phyloP scores from a whole-genome alignment of 2,888 invertebrate species.

The Eristalis intricaria region DNA sequence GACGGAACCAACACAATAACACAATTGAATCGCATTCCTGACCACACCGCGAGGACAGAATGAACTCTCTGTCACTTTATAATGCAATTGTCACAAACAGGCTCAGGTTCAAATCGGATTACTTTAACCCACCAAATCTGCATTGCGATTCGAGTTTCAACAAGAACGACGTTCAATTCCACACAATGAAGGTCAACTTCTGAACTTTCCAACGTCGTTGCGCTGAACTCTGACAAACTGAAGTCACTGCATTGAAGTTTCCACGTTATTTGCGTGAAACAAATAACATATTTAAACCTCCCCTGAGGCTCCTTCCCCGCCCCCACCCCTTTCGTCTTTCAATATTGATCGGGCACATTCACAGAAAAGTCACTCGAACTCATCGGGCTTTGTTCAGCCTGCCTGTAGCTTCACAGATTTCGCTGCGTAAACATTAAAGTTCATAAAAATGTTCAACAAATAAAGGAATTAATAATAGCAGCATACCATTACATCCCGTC shows the following conservation, averaged over 20 bases:
- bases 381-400: neutral
- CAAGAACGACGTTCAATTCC: no score
- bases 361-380: conserved; percentile 16
- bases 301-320: neutral
- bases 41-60: no score
- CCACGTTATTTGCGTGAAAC: neutral
- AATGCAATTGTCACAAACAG: no score
- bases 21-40: no score
- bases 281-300: neutral
- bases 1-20: no score
- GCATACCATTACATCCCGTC: conserved; percentile 8
- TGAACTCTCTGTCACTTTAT: no score
- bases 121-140: no score
- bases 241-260: neutral
- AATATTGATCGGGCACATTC: conserved; percentile 45
- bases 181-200: no score
- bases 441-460: conserved; percentile 66
- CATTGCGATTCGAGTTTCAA: no score
- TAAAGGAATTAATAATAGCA: conserved; percentile 59
- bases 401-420: conserved; percentile 19
- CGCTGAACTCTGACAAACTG: no score
- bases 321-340: neutral
- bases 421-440: conserved; percentile 64
- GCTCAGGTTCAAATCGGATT: no score
- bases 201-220: no score